Evolutionary conservation across 2,797 vertebrate genomes (phyloP).

Genomic region (Echeneis naucrates): DNA sequence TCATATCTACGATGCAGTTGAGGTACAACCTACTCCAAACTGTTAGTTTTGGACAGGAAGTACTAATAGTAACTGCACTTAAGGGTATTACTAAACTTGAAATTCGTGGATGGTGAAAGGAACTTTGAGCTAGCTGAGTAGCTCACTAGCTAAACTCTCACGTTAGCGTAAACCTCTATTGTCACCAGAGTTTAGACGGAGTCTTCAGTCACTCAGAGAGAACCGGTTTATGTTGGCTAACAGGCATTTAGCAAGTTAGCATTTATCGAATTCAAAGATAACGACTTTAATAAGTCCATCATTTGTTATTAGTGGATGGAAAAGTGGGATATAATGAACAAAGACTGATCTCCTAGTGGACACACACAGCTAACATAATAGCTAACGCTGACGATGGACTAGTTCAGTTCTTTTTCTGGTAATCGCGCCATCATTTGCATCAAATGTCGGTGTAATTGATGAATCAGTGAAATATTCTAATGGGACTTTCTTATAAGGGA

Average conservation of each 20-base stretch:
- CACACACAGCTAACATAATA: not conserved
- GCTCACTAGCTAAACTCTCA: not conserved
- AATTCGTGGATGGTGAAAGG: accelerated
- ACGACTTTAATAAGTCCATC: no score
- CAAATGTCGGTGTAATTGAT: accelerated
- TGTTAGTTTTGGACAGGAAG: not conserved
- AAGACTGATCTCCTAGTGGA: not conserved
- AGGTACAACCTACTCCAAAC: accelerated
- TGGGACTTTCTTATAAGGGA: not conserved
- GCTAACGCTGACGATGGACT: not conserved
- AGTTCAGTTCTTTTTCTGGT: not conserved
- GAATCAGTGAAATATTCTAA: not conserved
- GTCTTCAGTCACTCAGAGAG: constrained; percentile 42
- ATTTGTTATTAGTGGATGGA: not conserved
- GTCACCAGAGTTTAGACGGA: constrained; percentile 45
- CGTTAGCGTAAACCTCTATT: not conserved
- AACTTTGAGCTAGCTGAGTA: not conserved
- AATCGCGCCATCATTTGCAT: not conserved
- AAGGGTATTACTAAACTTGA: not conserved
- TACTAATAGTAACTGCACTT: accelerated
- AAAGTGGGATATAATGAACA: not conserved
- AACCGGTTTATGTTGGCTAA: not conserved
- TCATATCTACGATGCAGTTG: no score
- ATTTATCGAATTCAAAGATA: not conserved
- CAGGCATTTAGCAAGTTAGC: not conserved